Evolutionary conservation across 2,888 invertebrate genomes (phyloP).

Genomic region (Acanthopleura granulata): DNA sequence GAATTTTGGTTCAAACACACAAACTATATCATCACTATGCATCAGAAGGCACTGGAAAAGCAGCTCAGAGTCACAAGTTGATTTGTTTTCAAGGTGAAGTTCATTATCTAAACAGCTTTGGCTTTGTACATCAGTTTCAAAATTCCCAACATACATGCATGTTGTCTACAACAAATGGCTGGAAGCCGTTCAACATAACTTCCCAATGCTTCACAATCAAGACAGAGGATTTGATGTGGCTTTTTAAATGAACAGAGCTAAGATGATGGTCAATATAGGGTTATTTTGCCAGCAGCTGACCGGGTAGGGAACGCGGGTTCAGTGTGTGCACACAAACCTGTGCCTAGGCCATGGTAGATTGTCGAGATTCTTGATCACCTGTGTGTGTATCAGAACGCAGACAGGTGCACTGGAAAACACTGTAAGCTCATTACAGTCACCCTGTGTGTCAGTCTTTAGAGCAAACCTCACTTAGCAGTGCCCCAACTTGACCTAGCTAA

Average conservation of each 20-base stretch:
- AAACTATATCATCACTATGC: neutral
- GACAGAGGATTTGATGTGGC: neutral
- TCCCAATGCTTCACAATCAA: slow-evolving; percentile 4
- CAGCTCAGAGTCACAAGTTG: neutral
- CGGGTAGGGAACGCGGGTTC: neutral
- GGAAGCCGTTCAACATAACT: neutral
- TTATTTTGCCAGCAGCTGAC: neutral
- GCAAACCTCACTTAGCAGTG: neutral
- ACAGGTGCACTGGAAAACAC: slow-evolving; percentile 1
- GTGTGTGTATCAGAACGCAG: neutral
- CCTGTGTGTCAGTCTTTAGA: neutral
- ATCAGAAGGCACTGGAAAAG: neutral
- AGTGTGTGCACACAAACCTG: neutral
- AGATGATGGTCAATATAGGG: neutral
- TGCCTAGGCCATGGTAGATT: neutral
- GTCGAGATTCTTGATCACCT: neutral
- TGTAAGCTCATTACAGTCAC: neutral
- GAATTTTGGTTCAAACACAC: neutral
- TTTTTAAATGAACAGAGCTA: neutral
- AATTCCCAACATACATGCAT: neutral
- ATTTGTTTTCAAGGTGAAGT: slow-evolving; percentile 2
- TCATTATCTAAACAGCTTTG: neutral
- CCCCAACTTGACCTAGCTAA: neutral
- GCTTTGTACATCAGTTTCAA: neutral
- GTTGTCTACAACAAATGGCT: neutral